A percentile compares a stretch with the other conserved stretches of the same genome.
phyloP scores from a whole-genome alignment of 2,113 vertebrate genomes.

The Crotalus helleri region DNA sequence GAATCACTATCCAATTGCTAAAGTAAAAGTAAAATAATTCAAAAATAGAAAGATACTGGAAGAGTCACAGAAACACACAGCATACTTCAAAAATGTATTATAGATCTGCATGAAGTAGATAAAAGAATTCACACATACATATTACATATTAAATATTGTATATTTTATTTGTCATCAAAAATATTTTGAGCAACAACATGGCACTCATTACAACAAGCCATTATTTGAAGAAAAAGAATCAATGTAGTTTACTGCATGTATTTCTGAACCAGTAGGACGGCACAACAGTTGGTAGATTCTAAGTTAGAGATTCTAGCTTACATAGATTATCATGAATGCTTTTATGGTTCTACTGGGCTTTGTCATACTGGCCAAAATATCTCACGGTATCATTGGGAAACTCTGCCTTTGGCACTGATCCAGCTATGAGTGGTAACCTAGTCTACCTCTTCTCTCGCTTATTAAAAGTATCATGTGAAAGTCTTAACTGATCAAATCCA shows the following conservation, averaged over 20 bases:
- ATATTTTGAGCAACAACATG: neutral
- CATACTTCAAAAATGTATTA: neutral
- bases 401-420: neutral
- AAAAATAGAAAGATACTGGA: neutral
- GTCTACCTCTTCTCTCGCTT: neutral
- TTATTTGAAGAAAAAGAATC: neutral
- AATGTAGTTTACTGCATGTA: neutral
- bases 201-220: neutral
- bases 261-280: neutral
- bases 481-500: neutral
- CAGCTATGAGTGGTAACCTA: neutral
- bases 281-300: neutral
- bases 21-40: neutral
- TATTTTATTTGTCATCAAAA: neutral
- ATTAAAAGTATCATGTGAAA: neutral
- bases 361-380: neutral
- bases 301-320: neutral
- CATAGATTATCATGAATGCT: neutral
- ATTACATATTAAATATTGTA: neutral
- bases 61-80: neutral
- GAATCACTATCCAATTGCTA: neutral
- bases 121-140: neutral
- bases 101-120: neutral
- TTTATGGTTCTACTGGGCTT: neutral
- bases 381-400: neutral